phyloP scores from a whole-genome alignment of 2,888 invertebrate species.

The Mesoligia furuncula region DNA sequence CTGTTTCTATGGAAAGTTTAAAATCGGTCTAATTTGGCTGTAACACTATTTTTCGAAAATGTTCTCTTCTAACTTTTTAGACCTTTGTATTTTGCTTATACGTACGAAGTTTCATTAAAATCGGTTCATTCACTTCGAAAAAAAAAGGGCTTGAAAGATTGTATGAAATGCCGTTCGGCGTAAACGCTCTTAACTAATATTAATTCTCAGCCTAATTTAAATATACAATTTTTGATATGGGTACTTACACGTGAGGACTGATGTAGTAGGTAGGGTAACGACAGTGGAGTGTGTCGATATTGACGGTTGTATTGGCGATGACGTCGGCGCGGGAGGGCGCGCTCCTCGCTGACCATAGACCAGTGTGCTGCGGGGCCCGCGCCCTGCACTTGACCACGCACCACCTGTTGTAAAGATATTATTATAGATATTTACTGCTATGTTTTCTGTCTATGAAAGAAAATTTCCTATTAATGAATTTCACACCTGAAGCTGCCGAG shows the following conservation, averaged over 20 bases:
- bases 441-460: not conserved
- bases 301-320: constrained; percentile 58
- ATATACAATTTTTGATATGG: not conserved
- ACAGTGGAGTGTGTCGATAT: constrained; percentile 73
- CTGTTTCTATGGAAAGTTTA: too few species aligned
- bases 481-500: constrained; percentile 67
- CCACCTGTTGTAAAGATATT: constrained; percentile 44
- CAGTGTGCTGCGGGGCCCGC: constrained; percentile 79
- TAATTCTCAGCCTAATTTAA: not conserved
- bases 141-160: too few species aligned
- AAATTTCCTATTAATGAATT: constrained; percentile 11
- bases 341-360: constrained; percentile 79
- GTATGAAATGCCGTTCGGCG: too few species aligned
- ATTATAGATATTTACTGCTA: not conserved
- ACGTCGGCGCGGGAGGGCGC: constrained; percentile 62
- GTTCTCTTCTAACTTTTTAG: too few species aligned
- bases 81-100: too few species aligned
- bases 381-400: constrained; percentile 75
- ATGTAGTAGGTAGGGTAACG: constrained; percentile 78
- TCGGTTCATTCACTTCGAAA: too few species aligned
- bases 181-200: too few species aligned
- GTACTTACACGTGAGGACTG: constrained; percentile 81
- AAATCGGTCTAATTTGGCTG: too few species aligned
- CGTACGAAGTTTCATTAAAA: too few species aligned
- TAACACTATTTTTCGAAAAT: too few species aligned